These are phyloP conservation scores for Phalloptychus januarius DNA, from an alignment of 2,797 vertebrate genomes.

Conservation along the genomic window DNA sequence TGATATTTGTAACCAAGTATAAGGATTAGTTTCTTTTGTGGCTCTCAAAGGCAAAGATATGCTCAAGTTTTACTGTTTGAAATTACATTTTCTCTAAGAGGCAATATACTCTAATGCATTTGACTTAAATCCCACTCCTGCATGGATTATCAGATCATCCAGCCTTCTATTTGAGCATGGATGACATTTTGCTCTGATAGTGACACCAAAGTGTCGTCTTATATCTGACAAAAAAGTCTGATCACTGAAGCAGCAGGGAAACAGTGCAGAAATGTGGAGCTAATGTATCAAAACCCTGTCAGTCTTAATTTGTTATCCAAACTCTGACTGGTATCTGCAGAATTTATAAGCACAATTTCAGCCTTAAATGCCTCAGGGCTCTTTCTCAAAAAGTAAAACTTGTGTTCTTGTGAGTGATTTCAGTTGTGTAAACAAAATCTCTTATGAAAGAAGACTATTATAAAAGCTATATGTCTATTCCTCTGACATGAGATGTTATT, in stretches of 20 bases:
- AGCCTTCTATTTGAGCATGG: neutral
- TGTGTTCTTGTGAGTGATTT: neutral
- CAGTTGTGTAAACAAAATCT: neutral
- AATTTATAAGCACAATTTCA: neutral
- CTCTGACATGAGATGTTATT: neutral
- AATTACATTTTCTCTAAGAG: neutral
- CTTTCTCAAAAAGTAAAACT: neutral
- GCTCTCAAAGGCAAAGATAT: neutral
- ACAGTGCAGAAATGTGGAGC: neutral
- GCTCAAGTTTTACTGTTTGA: conserved; percentile 1
- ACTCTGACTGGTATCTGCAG: neutral
- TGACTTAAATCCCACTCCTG: conserved; percentile 1
- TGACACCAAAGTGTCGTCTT: conserved; percentile 7
- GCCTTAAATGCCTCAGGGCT: neutral
- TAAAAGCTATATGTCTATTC: neutral
- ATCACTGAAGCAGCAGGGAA: neutral
- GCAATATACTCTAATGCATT: neutral
- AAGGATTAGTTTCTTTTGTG: neutral
- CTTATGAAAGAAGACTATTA: neutral
- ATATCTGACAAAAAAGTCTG: neutral
- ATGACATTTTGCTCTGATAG: conserved; percentile 13
- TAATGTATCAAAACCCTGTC: neutral
- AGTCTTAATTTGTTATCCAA: neutral
- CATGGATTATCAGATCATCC: conserved; percentile 22
- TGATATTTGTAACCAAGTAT: neutral